These are phyloP conservation scores for Mayetiola destructor DNA, from an alignment of 2,888 invertebrate genomes.

Conservation along the genomic window DNA sequence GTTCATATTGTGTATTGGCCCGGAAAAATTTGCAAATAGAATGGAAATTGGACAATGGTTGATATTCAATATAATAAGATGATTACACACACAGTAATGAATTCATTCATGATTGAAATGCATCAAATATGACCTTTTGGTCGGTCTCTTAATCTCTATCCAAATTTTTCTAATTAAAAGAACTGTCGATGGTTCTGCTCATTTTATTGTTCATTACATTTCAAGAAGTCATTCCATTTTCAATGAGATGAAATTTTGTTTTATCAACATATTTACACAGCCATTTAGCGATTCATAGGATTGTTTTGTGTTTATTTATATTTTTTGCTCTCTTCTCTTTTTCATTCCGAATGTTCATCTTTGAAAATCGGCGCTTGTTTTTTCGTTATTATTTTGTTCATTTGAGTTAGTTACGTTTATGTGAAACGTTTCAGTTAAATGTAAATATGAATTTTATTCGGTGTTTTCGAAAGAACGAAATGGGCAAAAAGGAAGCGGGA, in stretches of 20 bases:
- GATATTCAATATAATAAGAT: no score
- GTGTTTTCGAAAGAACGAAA: not conserved
- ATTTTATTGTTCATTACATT: not conserved
- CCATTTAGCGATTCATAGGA: constrained; percentile 1
- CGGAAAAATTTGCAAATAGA: no score
- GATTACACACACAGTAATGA: no score
- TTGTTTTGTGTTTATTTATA: not conserved
- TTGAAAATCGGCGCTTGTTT: not conserved
- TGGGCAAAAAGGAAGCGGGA: not conserved
- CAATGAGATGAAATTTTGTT: constrained; percentile 7
- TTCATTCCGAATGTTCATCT: not conserved
- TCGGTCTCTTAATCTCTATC: no score
- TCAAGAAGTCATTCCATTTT: no score
- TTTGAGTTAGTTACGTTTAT: no score
- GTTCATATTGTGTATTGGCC: no score
- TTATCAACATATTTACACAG: constrained; percentile 11
- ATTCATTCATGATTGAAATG: no score
- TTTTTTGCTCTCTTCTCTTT: not conserved
- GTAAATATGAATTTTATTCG: constrained; percentile 2
- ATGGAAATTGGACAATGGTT: no score
- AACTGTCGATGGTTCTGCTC: not conserved
- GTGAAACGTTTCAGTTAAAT: not conserved
- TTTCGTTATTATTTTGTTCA: no score
- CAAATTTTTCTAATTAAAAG: no score
- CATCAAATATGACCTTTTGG: no score